phyloP scores from a whole-genome alignment of 2,888 invertebrate species.

The Conops quadrifasciatus region DNA sequence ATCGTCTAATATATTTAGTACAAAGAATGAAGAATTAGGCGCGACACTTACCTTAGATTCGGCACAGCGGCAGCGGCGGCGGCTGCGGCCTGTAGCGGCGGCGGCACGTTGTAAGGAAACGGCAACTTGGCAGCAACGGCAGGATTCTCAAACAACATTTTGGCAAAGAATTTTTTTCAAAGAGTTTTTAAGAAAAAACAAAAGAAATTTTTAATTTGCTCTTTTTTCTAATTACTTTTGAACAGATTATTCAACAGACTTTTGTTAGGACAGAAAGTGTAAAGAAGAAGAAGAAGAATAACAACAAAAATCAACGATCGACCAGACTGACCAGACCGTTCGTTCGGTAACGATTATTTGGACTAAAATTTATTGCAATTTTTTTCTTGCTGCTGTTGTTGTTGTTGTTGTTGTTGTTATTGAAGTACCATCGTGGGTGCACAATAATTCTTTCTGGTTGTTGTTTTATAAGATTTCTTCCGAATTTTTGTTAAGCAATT shows the following conservation, averaged over 20 bases:
- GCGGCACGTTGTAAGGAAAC: constrained; percentile 77
- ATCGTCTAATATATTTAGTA: too few relatives aligned
- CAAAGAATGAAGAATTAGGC: too few relatives aligned
- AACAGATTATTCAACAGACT: constrained; percentile 13
- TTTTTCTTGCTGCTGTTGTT: too few relatives aligned
- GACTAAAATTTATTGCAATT: background rate
- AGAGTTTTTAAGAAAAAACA: background rate
- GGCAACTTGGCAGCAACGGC: constrained; percentile 72
- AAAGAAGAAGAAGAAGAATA: constrained; percentile 10
- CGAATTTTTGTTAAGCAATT: background rate
- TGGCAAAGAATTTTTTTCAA: constrained; percentile 38
- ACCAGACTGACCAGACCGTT: background rate
- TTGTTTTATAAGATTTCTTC: background rate
- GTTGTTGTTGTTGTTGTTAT: too few relatives aligned
- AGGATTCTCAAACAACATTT: constrained; percentile 78
- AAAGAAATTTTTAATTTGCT: constrained; percentile 15
- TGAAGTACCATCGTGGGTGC: too few relatives aligned
- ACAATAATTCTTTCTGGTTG: too few relatives aligned
- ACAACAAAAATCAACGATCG: background rate
- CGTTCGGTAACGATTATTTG: background rate
- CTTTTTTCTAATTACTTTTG: constrained; percentile 1
- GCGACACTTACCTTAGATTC: constrained; percentile 62
- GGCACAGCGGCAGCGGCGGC: constrained; percentile 63
- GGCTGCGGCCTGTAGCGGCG: constrained; percentile 69
- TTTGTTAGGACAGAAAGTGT: background rate